Percentiles rank a stretch among this genome's conserved stretches.
Conservation (phyloP, 2,113 vertebrate species). For the Ondatra zibethicus region DNA sequence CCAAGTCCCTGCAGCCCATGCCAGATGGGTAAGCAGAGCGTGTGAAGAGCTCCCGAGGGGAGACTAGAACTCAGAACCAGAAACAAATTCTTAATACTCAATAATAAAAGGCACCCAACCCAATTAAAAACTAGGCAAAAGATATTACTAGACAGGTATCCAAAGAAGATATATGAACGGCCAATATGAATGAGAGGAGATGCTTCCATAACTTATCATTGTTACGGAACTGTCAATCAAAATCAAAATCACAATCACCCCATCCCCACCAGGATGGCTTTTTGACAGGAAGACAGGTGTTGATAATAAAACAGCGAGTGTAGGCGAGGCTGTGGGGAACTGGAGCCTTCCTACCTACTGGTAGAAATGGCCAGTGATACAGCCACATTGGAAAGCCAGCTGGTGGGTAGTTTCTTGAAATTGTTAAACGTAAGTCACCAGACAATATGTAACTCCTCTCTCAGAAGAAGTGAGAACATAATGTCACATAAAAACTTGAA, state of each 20-base stretch:
- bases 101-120: background rate
- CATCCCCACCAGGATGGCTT: background rate
- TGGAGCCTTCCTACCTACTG: background rate
- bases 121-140: background rate
- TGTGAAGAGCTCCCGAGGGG: background rate
- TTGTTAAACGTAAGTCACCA: background rate
- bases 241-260: conserved; percentile 30
- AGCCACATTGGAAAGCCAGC: background rate
- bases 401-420: background rate
- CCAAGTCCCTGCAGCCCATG: background rate
- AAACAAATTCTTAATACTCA: background rate
- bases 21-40: background rate
- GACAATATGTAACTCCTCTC: background rate
- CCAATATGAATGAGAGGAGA: background rate
- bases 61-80: background rate
- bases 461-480: conserved; percentile 7
- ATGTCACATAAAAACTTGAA: background rate
- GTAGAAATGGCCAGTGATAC: background rate
- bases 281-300: background rate
- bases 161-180: background rate
- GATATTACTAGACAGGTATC: background rate
- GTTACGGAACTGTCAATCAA: background rate
- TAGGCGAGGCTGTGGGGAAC: background rate
- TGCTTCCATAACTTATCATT: background rate
- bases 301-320: background rate